phyloP scores from a whole-genome alignment of 2,888 invertebrate genomes.

The Pandemis corylana region DNA sequence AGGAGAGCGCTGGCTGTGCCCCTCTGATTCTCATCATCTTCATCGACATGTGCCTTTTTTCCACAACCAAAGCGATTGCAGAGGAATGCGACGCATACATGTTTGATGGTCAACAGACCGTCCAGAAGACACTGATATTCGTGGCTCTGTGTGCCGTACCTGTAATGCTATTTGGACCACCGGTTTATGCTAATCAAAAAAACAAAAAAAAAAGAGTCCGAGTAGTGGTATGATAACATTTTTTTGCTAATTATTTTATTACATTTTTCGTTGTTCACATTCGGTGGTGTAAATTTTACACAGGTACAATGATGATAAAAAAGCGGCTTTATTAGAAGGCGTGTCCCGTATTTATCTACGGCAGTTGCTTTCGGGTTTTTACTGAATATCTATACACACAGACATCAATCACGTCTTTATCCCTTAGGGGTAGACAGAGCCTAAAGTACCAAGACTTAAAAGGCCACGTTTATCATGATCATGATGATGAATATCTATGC shows the following conservation, averaged over 20 bases:
- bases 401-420: no score
- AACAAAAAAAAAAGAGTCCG: slow-evolving; percentile 11
- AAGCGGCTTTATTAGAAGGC: no score
- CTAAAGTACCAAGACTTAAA: no score
- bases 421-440: no score
- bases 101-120: slow-evolving; percentile 76
- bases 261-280: neutral
- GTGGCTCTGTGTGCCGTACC: slow-evolving; percentile 87
- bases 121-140: slow-evolving; percentile 86
- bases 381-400: no score
- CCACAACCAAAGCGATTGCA: slow-evolving; percentile 55
- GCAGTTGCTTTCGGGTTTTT: no score
- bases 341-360: no score
- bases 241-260: no score
- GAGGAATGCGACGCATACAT: slow-evolving; percentile 83
- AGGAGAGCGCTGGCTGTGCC: slow-evolving; percentile 82
- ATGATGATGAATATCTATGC: no score
- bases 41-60: slow-evolving; percentile 90
- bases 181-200: slow-evolving; percentile 78
- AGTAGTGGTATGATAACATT: slow-evolving; percentile 1
- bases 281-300: no score
- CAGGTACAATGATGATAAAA: no score
- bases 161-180: slow-evolving; percentile 90
- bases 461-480: no score
- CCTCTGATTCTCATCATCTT: slow-evolving; percentile 91